These are phyloP conservation scores for Ophonus ardosiacus DNA, from an alignment of 2,888 invertebrate genomes.

Conservation along the genomic window DNA sequence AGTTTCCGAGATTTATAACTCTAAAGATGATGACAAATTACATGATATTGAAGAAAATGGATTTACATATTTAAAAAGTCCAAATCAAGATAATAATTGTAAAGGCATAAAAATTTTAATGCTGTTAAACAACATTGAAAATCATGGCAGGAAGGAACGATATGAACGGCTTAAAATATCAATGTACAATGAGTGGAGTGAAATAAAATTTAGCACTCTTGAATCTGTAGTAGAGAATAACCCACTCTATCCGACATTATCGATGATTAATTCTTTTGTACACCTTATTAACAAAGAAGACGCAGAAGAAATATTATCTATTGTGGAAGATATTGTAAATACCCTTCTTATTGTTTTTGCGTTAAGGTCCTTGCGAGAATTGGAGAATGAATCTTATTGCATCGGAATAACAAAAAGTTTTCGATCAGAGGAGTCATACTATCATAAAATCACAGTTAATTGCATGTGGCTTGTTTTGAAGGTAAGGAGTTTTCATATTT, in stretches of 20 bases:
- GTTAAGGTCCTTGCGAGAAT: constrained; percentile 17
- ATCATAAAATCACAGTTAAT: constrained; percentile 19
- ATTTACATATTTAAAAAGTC: neutral
- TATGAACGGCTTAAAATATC: neutral
- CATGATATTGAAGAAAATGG: neutral
- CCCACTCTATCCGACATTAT: constrained; percentile 18
- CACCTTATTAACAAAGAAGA: neutral
- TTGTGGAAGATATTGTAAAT: constrained; percentile 27
- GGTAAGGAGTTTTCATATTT: constrained; percentile 14
- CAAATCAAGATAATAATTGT: neutral
- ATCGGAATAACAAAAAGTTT: constrained; percentile 16
- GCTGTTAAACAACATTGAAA: neutral
- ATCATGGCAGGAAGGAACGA: neutral
- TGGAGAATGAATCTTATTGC: neutral
- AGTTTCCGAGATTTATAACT: neutral
- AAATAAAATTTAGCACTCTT: constrained; percentile 1
- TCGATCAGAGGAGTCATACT: neutral
- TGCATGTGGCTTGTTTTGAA: constrained; percentile 53
- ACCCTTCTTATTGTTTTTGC: constrained; percentile 37
- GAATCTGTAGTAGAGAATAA: constrained; percentile 17
- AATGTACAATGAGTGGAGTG: constrained; percentile 19
- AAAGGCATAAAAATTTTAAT: neutral
- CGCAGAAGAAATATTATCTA: neutral
- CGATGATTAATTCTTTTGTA: neutral
- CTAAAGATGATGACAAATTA: neutral